Evolutionary conservation across 1,140 invertebrate genomes (phyloP).

Genomic region (Pseudomyrmex gracilis): DNA sequence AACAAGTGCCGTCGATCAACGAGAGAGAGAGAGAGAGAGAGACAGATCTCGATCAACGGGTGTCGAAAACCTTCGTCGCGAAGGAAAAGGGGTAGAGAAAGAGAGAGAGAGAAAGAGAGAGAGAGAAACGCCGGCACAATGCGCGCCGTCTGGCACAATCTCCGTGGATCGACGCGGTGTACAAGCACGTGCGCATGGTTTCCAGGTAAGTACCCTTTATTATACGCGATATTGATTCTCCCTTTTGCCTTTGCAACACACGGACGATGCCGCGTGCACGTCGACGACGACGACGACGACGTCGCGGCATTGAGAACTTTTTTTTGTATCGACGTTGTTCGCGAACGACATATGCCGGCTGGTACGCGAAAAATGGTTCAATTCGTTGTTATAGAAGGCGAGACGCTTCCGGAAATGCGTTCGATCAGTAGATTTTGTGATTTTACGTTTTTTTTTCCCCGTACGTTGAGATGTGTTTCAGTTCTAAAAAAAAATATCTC

Average conservation of each 20-base stretch:
- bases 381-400: too few relatives aligned
- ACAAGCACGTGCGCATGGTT: slow-evolving; percentile 65
- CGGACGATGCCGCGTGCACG: not conserved
- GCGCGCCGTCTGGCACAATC: slow-evolving; percentile 61
- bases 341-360: not conserved
- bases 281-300: not conserved
- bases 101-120: not conserved
- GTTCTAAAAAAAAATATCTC: too few relatives aligned
- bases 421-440: too few relatives aligned
- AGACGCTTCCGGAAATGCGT: too few relatives aligned
- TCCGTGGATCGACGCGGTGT: slow-evolving; percentile 53
- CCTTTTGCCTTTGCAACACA: slow-evolving; percentile 19
- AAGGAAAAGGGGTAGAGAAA: not conserved
- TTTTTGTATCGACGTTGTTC: slow-evolving; percentile 22
- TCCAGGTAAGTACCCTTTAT: slow-evolving; percentile 62
- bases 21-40: too few relatives aligned
- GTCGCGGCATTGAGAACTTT: slow-evolving; percentile 2
- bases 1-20: too few relatives aligned
- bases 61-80: too few relatives aligned
- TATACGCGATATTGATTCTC: slow-evolving; percentile 42
- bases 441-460: too few relatives aligned
- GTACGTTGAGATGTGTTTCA: too few relatives aligned
- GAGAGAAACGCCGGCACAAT: not conserved
- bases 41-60: not conserved
- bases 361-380: not conserved